Percentiles rank a stretch among this genome's conserved stretches.
Conservation (phyloP, 2,888 invertebrate species). For the Encarsia formosa region DNA sequence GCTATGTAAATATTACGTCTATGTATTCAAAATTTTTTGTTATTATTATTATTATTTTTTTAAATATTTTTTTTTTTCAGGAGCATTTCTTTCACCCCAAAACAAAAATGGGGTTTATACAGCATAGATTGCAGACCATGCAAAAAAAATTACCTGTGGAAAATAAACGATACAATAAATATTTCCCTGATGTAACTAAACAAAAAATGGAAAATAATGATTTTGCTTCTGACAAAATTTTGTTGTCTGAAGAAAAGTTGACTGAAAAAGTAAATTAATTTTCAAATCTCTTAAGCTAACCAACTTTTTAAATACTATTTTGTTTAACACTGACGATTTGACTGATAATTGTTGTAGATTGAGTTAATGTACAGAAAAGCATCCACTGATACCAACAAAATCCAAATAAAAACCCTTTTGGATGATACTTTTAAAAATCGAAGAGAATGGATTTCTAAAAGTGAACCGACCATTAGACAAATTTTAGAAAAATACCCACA, state of each 20-base stretch:
- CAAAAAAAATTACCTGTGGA: background rate
- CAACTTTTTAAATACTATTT: too few relatives aligned
- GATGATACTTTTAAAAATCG: background rate
- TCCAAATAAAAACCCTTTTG: background rate
- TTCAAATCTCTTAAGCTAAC: too few relatives aligned
- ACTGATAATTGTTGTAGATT: too few relatives aligned
- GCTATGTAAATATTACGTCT: background rate
- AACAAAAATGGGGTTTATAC: background rate
- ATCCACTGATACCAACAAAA: background rate
- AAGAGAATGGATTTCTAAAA: background rate
- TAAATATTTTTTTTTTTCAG: background rate
- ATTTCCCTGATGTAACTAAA: background rate
- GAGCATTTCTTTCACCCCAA: background rate
- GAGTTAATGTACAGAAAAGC: background rate
- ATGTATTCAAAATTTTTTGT: too few relatives aligned
- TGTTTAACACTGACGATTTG: too few relatives aligned
- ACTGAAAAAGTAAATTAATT: background rate
- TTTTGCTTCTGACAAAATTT: background rate
- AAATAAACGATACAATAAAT: background rate
- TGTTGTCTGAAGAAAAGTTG: background rate
- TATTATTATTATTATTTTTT: too few relatives aligned
- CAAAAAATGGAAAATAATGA: background rate
- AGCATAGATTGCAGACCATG: background rate
- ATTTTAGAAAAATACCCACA: background rate
- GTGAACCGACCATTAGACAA: background rate